Base-by-base conservation (phyloP, 2,888 invertebrate genomes). In the Germaria angustata region DNA sequence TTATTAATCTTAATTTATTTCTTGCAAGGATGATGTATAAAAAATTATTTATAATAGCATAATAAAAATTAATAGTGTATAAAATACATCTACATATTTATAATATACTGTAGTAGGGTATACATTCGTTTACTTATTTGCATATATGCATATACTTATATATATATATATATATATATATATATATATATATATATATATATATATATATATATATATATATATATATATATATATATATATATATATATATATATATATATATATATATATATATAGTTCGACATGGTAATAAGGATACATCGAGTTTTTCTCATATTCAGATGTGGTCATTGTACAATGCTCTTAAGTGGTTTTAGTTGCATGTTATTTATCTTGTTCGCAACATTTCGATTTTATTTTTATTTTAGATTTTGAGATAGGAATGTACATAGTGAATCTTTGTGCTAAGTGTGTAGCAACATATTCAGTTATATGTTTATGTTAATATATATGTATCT, bases 1-100 rank as follows among this genome's bases (percentile, higher is more conserved):
- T 46, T 72, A n/a, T 73, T 61, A 84, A 84, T 84, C 84, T 88
- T 87, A 85, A 77, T 80, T 75, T 87, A 13, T 53, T 53, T 87
- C 85, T 85, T 86, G 87, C 88, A 88, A 88, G 88, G 84, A 63
- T 86, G 53, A 53, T 53, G 7, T 28, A 53, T 24, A 53, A 53
- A 53, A 53, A n/a, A 11, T 5, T 28, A 28, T 9, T 24, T 77
- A 81, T 46, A 63, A 15, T 55, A 46, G 3, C 13, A 17, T 15
- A 57, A 44, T 44, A 69, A 44, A 44, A 44, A 41, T 6, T 6
- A 6, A 57, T 49, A 44, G 32, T 46, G 49, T 20, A 49, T 44
- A 32, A 69, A 44, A 44, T 15, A 69, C 32, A 32, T 20, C 17
- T 20, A 9, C 3, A 28, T 20, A 11, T 6, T 59, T n/a, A 28